phyloP scores from a whole-genome alignment of 2,113 vertebrate species.

The Bos indicus region DNA sequence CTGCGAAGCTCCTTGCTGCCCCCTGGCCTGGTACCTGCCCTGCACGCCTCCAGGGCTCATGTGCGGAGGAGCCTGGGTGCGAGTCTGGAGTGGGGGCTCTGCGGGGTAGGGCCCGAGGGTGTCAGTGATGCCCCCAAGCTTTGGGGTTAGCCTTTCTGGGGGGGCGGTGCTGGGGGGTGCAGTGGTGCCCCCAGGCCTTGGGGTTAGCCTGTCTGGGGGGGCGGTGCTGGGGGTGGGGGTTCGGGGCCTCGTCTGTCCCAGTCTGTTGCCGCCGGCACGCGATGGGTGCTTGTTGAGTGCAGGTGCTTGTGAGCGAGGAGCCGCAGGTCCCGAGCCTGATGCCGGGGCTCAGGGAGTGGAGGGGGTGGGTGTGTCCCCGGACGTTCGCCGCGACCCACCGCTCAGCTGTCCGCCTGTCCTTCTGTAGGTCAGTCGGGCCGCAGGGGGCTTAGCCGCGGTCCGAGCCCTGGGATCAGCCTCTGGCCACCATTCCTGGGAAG shows the following conservation, averaged over 20 bases:
- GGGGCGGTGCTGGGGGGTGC: rapidly evolving
- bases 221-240: rapidly evolving
- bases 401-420: rapidly evolving
- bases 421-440: rapidly evolving
- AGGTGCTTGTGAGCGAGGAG: background rate
- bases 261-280: rapidly evolving
- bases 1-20: rapidly evolving
- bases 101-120: background rate
- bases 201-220: too few relatives aligned
- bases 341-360: rapidly evolving
- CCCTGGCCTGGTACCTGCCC: rapidly evolving
- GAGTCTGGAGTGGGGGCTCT: background rate
- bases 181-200: background rate
- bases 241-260: rapidly evolving
- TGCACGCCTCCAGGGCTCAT: rapidly evolving
- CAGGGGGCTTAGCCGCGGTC: rapidly evolving
- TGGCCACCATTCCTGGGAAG: background rate
- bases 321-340: background rate
- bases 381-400: rapidly evolving
- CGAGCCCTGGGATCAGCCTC: background rate
- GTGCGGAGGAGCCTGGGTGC: rapidly evolving
- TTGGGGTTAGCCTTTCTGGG: rapidly evolving
- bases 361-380: rapidly evolving
- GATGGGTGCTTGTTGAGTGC: rapidly evolving
- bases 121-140: background rate